phyloP scores from a whole-genome alignment of 2,797 vertebrate species.

The Danio kyathit region DNA sequence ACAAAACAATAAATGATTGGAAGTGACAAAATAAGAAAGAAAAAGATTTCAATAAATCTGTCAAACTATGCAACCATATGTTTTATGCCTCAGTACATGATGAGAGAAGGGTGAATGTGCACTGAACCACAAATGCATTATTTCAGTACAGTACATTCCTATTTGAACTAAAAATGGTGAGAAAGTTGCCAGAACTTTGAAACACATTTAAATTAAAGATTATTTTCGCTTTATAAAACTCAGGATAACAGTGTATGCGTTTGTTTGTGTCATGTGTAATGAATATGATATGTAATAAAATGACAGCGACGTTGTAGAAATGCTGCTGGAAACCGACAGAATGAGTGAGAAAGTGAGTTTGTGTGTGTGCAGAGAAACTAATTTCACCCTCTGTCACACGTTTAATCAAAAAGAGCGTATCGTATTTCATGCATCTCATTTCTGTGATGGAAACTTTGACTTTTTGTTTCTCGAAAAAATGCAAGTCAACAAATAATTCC shows the following conservation, averaged over 20 bases:
- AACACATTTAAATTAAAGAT: too few species aligned
- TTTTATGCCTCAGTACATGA: too few species aligned
- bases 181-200: too few species aligned
- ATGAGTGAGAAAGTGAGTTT: background rate
- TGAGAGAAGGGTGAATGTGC: too few species aligned
- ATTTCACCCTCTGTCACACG: conserved; percentile 42
- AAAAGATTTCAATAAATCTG: too few species aligned
- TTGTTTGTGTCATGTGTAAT: background rate
- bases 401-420: conserved; percentile 29
- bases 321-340: background rate
- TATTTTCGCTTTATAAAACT: background rate
- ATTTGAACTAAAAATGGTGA: too few species aligned
- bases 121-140: too few species aligned
- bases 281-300: background rate
- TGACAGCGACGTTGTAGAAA: conserved; percentile 3
- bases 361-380: conserved; percentile 6
- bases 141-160: too few species aligned
- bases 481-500: conserved; percentile 26
- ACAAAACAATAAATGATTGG: background rate
- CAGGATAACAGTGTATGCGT: background rate
- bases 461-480: conserved; percentile 30
- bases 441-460: conserved; percentile 11
- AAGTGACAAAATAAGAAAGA: too few species aligned
- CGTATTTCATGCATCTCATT: conserved; percentile 40
- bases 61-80: too few species aligned